Evolutionary conservation across 2,113 vertebrate genomes (phyloP), one percentile per base, ranked within the genome.

Genomic region (Reinhardtius hippoglossoides): DNA sequence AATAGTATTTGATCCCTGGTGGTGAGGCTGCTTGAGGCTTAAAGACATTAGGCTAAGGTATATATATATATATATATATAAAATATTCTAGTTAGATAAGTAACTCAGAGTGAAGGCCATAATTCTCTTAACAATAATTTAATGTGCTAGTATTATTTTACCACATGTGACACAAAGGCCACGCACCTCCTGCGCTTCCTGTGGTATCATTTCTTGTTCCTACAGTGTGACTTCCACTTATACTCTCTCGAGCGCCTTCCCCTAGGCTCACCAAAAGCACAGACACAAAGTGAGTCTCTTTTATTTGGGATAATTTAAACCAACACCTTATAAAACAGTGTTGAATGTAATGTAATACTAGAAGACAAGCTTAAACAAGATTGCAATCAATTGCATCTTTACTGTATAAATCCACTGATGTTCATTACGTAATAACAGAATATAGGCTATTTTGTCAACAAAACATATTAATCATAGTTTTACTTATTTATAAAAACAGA

Each of bases 181-280:
- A 44, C n/a, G n/a, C n/a, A n/a, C 23, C 63, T 79, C 46, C n/a
- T 23, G 50, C 66, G 65, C 46, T 64, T 59, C 71, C 21, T 58
- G 26, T 13, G 59, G 40, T 21, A 70, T 74, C 31, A 54, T 4
- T 9, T 35, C n/a, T 66, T 9, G 0, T 64, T 84, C 52, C 46
- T 60, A 23, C n/a, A 52, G 50, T n/a, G 74, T 44, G 66, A 80
- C 71, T 64, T n/a, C 5, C 23, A 44, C 58, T 37, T 23, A 52
- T 13, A 61, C 18, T 5, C 13, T 61, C 57, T 68, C n/a, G 44
- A 14, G 23, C 23, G 4, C 24, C 37, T 57, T 57, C 66, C 75
- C 55, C 23, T 35, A 23, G 71, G 71, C 2, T 12, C 9, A 44
- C 42, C 62, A 74, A 60, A 71, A 3, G 56, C 20, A 76, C 21